Evolutionary conservation across 1,140 invertebrate species (phyloP), one percentile per base, ranked within the genome.

Genomic region (Leptinotarsa undecemlineata): DNA sequence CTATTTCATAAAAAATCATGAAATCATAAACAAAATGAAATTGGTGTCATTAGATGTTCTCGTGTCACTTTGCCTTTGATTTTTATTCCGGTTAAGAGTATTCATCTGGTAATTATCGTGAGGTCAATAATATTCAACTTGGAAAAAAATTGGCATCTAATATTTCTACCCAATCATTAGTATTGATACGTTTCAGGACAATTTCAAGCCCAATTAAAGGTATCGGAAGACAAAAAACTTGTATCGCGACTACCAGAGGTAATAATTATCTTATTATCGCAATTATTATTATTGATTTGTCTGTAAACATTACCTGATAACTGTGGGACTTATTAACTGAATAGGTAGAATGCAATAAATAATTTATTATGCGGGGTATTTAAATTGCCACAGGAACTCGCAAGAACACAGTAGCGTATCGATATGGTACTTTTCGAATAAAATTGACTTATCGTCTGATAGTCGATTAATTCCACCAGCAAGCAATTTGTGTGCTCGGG

Each of bases 261-360:
- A 57, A 57, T 15, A 57, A 57, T 57, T 57, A 57, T 57, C 2
- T 57, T 57, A 57, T 57, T 57, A 57, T 57, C 15, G 51, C 51
- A 57, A 57, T 57, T 57, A 57, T 57, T 57, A 57, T 57, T 57
- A 57, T 57, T 57, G 51, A 57, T 57, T 57, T 57, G 51, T 57
- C 51, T 57, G 51, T 57, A 57, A 57, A 57, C 4, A 57, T 57
- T 57, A 57, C 15, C 51, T 57, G 51, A 19, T 57, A 57, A 57
- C 51, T 57, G n/a, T 57, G 3, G 51, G 51, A 17, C 51, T 57
- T 57, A 19, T 57, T 57, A 57, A 57, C 51, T 57, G 51, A 57
- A 57, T 57, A n/a, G n/a, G n/a, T n/a, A 57, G n/a, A 57, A n/a
- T 57, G 51, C 17, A 57, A 57, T 57, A 57, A 57, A 57, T 57